phyloP scores from a whole-genome alignment of 2,888 invertebrate genomes.

The Agriopis leucophaearia region DNA sequence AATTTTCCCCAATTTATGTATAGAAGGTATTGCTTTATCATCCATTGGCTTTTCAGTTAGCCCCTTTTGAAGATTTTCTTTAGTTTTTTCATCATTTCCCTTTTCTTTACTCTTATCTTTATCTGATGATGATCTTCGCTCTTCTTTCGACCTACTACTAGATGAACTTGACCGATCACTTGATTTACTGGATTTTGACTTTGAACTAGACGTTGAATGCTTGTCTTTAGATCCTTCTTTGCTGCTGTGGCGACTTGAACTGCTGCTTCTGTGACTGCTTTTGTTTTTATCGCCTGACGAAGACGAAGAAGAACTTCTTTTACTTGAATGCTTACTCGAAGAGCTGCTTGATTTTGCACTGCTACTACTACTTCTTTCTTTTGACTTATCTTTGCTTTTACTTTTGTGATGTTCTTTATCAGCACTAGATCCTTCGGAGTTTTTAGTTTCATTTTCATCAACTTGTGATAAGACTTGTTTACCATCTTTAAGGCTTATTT shows the following conservation, averaged over 20 bases:
- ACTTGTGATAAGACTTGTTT: conserved; percentile 89
- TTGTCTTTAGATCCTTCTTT: conserved; percentile 65
- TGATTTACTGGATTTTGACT: conserved; percentile 67
- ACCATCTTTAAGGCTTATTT: conserved; percentile 90
- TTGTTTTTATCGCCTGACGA: conserved; percentile 77
- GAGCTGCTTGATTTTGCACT: conserved; percentile 61
- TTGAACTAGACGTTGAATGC: conserved; percentile 69
- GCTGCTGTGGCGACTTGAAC: conserved; percentile 74
- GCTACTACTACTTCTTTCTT: conserved; percentile 64
- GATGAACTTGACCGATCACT: conserved; percentile 68
- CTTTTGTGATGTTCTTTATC: conserved; percentile 71
- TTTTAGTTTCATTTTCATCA: conserved; percentile 70
- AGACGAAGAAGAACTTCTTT: conserved; percentile 58
- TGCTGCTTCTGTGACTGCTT: conserved; percentile 66
- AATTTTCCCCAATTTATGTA: conserved; percentile 92
- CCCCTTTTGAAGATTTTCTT: conserved; percentile 64
- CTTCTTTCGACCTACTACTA: conserved; percentile 70
- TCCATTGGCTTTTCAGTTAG: conserved; percentile 88
- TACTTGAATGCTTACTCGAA: conserved; percentile 75
- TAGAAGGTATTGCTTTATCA: conserved; percentile 88
- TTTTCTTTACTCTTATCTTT: conserved; percentile 68
- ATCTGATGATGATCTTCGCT: conserved; percentile 61
- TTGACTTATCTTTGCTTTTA: conserved; percentile 81
- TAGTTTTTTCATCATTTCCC: conserved; percentile 57
- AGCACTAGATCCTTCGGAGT: conserved; percentile 65